Evolutionary conservation across 2,113 vertebrate genomes (phyloP), one percentile per base, ranked within the genome.

Genomic region (Pelecanoides urinatrix): DNA sequence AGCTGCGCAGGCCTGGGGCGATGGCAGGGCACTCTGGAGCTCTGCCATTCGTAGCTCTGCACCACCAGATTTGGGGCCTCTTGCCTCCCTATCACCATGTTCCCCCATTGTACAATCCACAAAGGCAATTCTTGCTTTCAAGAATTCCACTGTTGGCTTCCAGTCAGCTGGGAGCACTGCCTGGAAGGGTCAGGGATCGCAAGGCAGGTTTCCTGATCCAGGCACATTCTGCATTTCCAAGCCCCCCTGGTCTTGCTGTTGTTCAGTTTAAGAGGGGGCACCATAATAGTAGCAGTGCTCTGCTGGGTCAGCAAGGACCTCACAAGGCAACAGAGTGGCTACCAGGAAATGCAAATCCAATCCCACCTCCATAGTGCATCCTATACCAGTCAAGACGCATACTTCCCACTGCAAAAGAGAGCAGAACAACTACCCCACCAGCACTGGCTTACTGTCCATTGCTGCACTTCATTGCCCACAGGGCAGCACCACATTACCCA

Each of bases 101-200:
- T 40, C 21, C 67, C 30, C 74, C 6, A 2, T 1, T 55, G 45
- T 21, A 66, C 0, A 0, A 66, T 36, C 45, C 20, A 19, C 66
- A 65, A 55, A 68, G 36, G 44, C 58, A 88, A 32, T 63, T 66
- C 29, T 49, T 59, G 23, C 23, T 52, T 55, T 67, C 65, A 71
- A 59, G 45, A 71, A 26, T 62, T 49, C 50, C 2, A 30, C 25
- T 34, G 53, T 16, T 55, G 38, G n/a, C 52, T 81, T 62, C 34
- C n/a, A 66, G 53, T 52, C 61, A 77, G n/a, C 30, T n/a, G 56
- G 11, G 17, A 61, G 17, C 4, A 9, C 38, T 50, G 21, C 61
- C 52, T 86, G 40, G 29, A 68, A 62, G 63, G 7, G 29, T 76
- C 44, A 62, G 49, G 34, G 75, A 82, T 14, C 4, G 7, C n/a